Percentiles rank a stretch among this genome's conserved stretches.
phyloP scores from a whole-genome alignment of 2,888 invertebrate genomes.

The Drosophila multiciliata region DNA sequence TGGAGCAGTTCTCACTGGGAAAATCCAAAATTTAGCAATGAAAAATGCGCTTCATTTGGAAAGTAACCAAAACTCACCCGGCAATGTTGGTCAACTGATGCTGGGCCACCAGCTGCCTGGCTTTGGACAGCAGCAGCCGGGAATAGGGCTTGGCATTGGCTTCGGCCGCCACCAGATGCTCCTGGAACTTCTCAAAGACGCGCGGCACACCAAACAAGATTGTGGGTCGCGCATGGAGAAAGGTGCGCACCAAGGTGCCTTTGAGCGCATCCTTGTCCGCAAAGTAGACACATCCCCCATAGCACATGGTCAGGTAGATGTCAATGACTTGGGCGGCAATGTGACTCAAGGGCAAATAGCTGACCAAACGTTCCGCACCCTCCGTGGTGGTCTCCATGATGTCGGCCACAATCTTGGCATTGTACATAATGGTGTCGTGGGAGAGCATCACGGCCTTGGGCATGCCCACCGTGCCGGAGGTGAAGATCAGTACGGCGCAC shows the following conservation, averaged over 20 bases:
- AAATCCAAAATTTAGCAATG: neutral
- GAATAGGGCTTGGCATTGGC: slow-evolving; percentile 89
- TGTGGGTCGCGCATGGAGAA: slow-evolving; percentile 91
- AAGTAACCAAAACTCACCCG: slow-evolving; percentile 83
- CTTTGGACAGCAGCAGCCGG: slow-evolving; percentile 89
- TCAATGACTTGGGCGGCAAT: slow-evolving; percentile 93
- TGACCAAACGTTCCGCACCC: slow-evolving; percentile 88
- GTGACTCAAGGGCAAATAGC: slow-evolving; percentile 95
- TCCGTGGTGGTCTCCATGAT: slow-evolving; percentile 86
- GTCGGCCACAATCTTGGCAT: slow-evolving; percentile 86
- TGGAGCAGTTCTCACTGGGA: slow-evolving; percentile 41
- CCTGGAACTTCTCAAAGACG: slow-evolving; percentile 96
- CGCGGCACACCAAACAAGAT: slow-evolving; percentile 94
- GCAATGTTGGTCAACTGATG: slow-evolving; percentile 87
- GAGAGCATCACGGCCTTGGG: slow-evolving; percentile 97
- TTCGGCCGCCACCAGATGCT: slow-evolving; percentile 91
- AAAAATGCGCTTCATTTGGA: neutral
- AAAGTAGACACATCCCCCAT: slow-evolving; percentile 88
- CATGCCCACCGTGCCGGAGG: slow-evolving; percentile 94
- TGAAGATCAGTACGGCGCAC: slow-evolving; percentile 93
- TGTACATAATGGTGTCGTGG: slow-evolving; percentile 93
- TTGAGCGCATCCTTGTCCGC: slow-evolving; percentile 95
- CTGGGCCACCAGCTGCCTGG: slow-evolving; percentile 87
- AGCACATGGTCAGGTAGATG: slow-evolving; percentile 86
- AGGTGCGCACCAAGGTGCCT: slow-evolving; percentile 90